Conservation (phyloP, 1,140 invertebrate genomes). For the Vollenhovia emeryi region DNA sequence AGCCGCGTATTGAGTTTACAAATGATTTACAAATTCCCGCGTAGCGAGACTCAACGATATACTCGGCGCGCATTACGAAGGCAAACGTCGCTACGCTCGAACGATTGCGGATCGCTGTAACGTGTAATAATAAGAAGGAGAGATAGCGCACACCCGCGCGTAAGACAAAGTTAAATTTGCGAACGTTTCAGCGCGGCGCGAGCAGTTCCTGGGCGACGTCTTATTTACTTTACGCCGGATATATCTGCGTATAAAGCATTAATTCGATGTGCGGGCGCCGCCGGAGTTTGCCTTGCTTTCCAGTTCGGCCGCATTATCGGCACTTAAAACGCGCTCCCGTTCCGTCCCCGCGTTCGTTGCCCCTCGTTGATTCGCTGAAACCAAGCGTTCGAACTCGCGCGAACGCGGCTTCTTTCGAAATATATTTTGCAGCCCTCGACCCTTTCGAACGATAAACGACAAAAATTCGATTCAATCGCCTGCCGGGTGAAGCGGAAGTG, state of each 20-base stretch:
- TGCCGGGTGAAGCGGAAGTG: not conserved
- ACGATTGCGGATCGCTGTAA: not conserved
- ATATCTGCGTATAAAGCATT: constrained; percentile 23
- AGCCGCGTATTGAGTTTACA: not conserved
- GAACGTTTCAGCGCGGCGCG: not conserved
- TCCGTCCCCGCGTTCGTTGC: not conserved
- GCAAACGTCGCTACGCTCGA: not conserved
- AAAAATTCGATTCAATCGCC: not conserved
- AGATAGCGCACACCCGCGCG: not conserved
- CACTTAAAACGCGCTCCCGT: constrained; percentile 42
- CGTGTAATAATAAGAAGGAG: not conserved
- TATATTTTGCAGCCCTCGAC: not conserved
- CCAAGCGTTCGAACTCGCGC: not conserved
- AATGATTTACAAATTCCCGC: not conserved
- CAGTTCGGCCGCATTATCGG: constrained; percentile 18
- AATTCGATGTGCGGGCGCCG: not conserved
- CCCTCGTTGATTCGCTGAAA: not conserved
- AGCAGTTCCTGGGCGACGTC: not conserved
- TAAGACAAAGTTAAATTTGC: constrained; percentile 13
- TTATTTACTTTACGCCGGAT: constrained; percentile 41
- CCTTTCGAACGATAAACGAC: not conserved
- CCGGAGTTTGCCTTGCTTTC: constrained; percentile 40
- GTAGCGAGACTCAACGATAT: not conserved
- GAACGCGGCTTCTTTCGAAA: not conserved
- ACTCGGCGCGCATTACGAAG: not conserved